A percentile compares a stretch with the other conserved stretches of the same genome.
phyloP scores from a whole-genome alignment of 2,113 vertebrate genomes.

The Istiophorus platypterus region DNA sequence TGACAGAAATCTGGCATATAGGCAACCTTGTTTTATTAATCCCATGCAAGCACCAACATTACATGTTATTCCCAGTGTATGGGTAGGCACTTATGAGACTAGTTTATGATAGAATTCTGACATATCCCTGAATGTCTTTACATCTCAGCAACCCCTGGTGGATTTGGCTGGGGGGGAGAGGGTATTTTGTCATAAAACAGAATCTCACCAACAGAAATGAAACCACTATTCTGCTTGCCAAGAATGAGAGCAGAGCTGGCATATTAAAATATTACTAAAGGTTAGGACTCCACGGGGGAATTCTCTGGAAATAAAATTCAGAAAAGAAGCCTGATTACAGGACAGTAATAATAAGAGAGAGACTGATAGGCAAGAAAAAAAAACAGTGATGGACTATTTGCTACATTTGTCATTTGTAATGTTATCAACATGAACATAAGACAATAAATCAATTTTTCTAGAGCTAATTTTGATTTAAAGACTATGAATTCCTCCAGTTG shows the following conservation, averaged over 20 bases:
- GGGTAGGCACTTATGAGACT: neutral
- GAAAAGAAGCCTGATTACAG: conserved; percentile 65
- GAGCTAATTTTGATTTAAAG: conserved; percentile 51
- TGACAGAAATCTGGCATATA: neutral
- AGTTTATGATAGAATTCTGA: conserved; percentile 6
- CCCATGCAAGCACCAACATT: neutral
- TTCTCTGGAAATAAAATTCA: conserved; percentile 73
- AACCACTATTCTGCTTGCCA: conserved; percentile 69
- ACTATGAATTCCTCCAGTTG: conserved; percentile 27
- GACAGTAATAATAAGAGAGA: conserved; percentile 56
- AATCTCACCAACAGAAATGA: conserved; percentile 69
- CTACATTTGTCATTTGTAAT: conserved; percentile 47
- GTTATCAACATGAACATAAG: conserved; percentile 23
- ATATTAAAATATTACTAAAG: conserved; percentile 81
- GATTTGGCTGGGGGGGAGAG: conserved; percentile 25
- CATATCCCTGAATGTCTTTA: conserved; percentile 1
- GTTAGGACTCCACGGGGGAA: conserved; percentile 74
- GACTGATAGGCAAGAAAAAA: neutral
- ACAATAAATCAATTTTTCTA: conserved; percentile 37
- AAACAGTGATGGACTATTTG: conserved; percentile 12
- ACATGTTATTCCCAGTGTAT: neutral
- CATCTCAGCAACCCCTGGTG: conserved; percentile 12
- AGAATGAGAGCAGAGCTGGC: conserved; percentile 63
- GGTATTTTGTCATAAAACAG: conserved; percentile 71
- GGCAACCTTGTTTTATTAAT: neutral